Evolutionary conservation across 1,140 invertebrate genomes (phyloP), one percentile per base, ranked within the genome.

Genomic region (Aphaenogaster floridana): DNA sequence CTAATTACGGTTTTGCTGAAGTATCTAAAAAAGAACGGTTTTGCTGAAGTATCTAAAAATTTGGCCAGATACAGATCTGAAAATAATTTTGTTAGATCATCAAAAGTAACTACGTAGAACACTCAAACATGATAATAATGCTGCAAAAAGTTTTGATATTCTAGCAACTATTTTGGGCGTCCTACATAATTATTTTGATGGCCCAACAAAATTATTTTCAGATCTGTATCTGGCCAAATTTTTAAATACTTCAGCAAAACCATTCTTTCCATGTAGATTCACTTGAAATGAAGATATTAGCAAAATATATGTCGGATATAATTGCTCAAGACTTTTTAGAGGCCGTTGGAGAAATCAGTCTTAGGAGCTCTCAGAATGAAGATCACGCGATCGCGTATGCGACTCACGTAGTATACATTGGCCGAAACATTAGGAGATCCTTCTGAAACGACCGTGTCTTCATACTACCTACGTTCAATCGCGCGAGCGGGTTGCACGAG

Each of bases 331-430:
- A 34, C 15, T 48, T 59, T 64, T 42, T 3, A 8, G 21, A 34
- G 13, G 17, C 9, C 34, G 0, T 59, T 11, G 52, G 11, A 71
- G 13, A 69, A 48, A 50, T 63, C 69, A 3, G 3, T 42, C 42
- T 86, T 50, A 1, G 42, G 28, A 69, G n/a, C 9, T 17, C 13
- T 7, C 48, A 21, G 48, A 68, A 76, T 63, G 39, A 34, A 76
- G 54, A 76, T 68, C 17, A 39, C 11, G 28, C 45, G 21, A 42
- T 17, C 64, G 15, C 13, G n/a, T 21, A 89, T 71, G 78, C 83
- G 11, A 45, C 50, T 91, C 90, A 76, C 83, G 89, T 90, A 90
- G 28, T n/a, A 28, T 57, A 86, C 81, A 59, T 91, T 88, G 68
- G 54, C 77, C 15, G 68, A 78, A 89, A 86, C 72, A 66, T 89